Conservation (phyloP, 2,113 vertebrate genomes). For the Columba livia region DNA sequence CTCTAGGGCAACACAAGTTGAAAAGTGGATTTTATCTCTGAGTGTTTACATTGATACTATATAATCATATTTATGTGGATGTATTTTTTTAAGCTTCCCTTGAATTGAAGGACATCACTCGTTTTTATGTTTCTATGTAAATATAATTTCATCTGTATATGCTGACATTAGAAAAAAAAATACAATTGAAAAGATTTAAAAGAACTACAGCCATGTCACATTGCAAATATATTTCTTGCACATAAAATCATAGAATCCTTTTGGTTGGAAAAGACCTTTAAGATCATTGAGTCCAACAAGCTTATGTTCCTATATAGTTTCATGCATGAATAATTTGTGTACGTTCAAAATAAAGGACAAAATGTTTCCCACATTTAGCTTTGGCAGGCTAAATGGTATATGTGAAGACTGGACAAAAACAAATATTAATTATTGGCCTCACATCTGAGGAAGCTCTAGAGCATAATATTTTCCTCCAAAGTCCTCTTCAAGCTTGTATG, state of each 20-base stretch:
- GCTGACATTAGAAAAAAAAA: not conserved
- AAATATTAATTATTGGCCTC: not conserved
- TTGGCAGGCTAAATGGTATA: not conserved
- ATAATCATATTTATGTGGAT: not conserved
- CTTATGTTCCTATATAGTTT: not conserved
- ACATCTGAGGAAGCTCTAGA: constrained; percentile 21
- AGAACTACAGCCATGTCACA: not conserved
- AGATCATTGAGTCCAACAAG: too few species aligned
- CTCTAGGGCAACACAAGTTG: not conserved
- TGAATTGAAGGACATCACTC: not conserved
- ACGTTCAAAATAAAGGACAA: not conserved
- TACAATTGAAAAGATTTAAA: not conserved
- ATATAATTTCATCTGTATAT: not conserved
- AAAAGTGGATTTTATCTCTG: not conserved
- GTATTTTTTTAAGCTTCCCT: not conserved
- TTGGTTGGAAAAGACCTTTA: too few species aligned
- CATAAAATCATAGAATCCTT: too few species aligned
- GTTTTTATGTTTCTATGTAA: not conserved
- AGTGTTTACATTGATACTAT: not conserved
- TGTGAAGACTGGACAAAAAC: constrained; percentile 33
- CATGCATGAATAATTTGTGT: not conserved
- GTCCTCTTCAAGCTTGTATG: not conserved
- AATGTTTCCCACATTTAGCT: constrained; percentile 24
- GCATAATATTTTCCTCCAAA: constrained; percentile 5
- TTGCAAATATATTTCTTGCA: not conserved